phyloP scores from a whole-genome alignment of 2,888 invertebrate species.

The Cryptocephalus primarius region DNA sequence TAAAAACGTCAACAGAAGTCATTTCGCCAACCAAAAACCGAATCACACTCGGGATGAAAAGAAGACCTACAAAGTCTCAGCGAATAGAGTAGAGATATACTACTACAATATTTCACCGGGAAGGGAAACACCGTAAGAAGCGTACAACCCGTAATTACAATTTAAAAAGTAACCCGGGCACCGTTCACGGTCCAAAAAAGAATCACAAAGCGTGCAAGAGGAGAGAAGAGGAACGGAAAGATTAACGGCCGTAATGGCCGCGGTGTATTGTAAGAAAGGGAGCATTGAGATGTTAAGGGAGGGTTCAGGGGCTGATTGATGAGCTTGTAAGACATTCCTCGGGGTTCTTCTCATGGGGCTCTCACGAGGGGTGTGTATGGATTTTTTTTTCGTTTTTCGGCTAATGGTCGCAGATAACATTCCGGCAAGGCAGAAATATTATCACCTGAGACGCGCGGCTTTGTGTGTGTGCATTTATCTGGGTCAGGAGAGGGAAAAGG shows the following conservation, averaged over 20 bases:
- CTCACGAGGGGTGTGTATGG: constrained; percentile 12
- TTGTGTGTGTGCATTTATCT: constrained; percentile 4
- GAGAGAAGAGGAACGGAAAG: constrained; percentile 10
- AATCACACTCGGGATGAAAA: no score
- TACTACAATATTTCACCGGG: not conserved
- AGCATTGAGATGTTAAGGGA: constrained; percentile 25
- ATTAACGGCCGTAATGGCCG: constrained; percentile 27
- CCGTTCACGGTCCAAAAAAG: constrained; percentile 23
- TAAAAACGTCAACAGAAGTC: no score
- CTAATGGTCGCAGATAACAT: constrained; percentile 8
- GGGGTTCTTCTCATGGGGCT: constrained; percentile 17
- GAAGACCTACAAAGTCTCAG: no score
- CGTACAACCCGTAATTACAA: constrained; percentile 19
- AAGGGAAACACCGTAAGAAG: not conserved
- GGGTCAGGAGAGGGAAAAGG: not conserved
- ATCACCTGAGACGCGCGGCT: constrained; percentile 9
- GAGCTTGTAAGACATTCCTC: constrained; percentile 13
- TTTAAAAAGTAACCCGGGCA: constrained; percentile 23
- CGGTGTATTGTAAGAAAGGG: constrained; percentile 24
- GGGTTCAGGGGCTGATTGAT: constrained; percentile 16
- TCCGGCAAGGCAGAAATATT: constrained; percentile 4
- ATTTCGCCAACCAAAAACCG: no score
- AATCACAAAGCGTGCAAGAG: constrained; percentile 17
- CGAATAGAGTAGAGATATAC: no score
- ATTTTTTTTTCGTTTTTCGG: constrained; percentile 8